Conservation (phyloP, 2,888 invertebrate genomes). For the Epirrhoe alternata region DNA sequence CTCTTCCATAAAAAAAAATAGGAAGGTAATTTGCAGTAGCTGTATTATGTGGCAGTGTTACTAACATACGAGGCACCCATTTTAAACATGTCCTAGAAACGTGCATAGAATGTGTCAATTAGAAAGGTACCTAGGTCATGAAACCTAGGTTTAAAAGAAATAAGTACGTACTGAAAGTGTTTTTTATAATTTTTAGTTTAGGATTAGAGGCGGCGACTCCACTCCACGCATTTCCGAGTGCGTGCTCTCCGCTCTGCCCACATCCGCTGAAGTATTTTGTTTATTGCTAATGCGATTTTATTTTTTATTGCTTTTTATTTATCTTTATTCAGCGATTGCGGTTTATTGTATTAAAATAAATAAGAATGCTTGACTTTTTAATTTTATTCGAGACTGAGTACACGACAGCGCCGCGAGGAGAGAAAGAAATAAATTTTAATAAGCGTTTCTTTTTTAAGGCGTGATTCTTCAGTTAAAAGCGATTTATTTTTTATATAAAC, state of each 20-base stretch:
- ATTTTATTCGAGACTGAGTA: slow-evolving; percentile 83
- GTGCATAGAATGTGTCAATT: too few relatives aligned
- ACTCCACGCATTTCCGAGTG: slow-evolving; percentile 70
- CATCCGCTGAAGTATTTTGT: slow-evolving; percentile 86
- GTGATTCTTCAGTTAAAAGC: slow-evolving; percentile 85
- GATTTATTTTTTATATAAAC: slow-evolving; percentile 85
- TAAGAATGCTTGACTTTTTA: slow-evolving; percentile 85
- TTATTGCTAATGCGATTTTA: slow-evolving; percentile 86
- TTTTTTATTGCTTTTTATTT: slow-evolving; percentile 85
- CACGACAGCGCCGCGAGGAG: slow-evolving; percentile 82
- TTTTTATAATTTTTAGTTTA: slow-evolving; percentile 1
- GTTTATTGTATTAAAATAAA: slow-evolving; percentile 86
- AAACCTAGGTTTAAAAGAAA: neutral
- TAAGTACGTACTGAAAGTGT: neutral
- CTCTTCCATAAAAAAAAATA: too few relatives aligned
- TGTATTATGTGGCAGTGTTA: too few relatives aligned
- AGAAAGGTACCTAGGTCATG: too few relatives aligned
- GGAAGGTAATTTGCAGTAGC: too few relatives aligned
- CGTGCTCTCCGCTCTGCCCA: slow-evolving; percentile 77
- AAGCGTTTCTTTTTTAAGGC: slow-evolving; percentile 85
- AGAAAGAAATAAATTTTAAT: slow-evolving; percentile 86
- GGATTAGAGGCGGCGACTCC: slow-evolving; percentile 37
- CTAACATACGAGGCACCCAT: too few relatives aligned
- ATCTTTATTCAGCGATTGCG: slow-evolving; percentile 86
- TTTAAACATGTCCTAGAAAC: too few relatives aligned